Evolutionary conservation across 2,113 vertebrate species (phyloP).

Genomic region (Holacanthus passer): DNA sequence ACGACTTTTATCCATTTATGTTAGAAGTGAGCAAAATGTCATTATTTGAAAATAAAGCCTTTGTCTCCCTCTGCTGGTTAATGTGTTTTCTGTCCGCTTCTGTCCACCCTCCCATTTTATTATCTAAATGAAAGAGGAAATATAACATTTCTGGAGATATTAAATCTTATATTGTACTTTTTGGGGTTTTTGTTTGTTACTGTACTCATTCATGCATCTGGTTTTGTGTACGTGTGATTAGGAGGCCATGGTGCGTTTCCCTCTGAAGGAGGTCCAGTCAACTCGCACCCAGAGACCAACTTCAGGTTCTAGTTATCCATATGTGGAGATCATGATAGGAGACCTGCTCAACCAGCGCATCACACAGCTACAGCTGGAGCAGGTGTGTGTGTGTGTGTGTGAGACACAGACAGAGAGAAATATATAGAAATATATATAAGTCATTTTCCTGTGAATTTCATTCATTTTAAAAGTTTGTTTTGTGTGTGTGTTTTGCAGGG

Average conservation of each 20-base stretch:
- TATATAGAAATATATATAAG: neutral
- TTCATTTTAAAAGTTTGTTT: neutral
- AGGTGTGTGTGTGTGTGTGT: conserved; percentile 82
- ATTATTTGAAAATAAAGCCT: neutral
- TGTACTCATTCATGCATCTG: conserved; percentile 2
- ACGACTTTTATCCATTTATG: neutral
- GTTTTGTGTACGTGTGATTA: conserved; percentile 60
- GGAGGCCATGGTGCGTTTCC: conserved; percentile 91
- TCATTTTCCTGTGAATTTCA: neutral
- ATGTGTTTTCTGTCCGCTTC: neutral
- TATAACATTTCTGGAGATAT: neutral
- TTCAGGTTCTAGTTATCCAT: conserved; percentile 92
- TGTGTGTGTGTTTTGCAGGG: conserved; percentile 81
- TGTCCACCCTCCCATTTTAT: neutral
- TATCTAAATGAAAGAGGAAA: neutral
- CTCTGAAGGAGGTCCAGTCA: conserved; percentile 94
- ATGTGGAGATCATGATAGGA: conserved; percentile 93
- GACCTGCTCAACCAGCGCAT: conserved; percentile 89
- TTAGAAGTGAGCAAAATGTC: no score
- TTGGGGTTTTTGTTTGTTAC: conserved; percentile 7
- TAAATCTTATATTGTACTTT: neutral
- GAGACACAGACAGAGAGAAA: neutral
- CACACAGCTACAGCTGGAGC: conserved; percentile 95
- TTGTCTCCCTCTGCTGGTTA: conserved; percentile 64
- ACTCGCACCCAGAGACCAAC: conserved; percentile 92